These are phyloP conservation scores for Gastrophryne carolinensis DNA, from an alignment of 2,797 vertebrate species.

Conservation along the genomic window DNA sequence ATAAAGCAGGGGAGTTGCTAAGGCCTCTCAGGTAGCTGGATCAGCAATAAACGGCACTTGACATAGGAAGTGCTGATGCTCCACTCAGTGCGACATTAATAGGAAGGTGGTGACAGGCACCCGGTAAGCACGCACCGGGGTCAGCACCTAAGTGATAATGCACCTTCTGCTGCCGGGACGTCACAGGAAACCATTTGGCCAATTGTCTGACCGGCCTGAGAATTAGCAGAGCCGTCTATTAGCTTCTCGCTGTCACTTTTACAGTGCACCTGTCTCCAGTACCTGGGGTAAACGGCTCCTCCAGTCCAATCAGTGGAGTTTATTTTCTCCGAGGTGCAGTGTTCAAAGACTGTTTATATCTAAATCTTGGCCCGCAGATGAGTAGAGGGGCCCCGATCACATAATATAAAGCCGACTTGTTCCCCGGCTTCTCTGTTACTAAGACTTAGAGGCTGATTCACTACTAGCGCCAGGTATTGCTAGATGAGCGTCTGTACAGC, in stretches of 20 bases:
- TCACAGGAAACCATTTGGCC: conserved; percentile 51
- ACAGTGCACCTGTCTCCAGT: not conserved
- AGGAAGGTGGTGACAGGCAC: conserved; percentile 37
- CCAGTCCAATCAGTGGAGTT: conserved; percentile 4
- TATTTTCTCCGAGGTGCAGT: not conserved
- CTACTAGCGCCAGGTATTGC: too few relatives aligned
- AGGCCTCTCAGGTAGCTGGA: not conserved
- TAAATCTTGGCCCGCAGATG: conserved; percentile 12
- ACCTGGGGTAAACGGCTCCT: not conserved
- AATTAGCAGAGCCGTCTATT: not conserved
- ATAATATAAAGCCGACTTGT: not conserved
- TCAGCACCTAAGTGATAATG: conserved; percentile 54
- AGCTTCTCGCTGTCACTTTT: not conserved
- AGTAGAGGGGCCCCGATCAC: not conserved
- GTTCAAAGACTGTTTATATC: conserved; percentile 4
- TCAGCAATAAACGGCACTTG: conserved; percentile 14
- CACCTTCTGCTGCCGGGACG: conserved; percentile 18
- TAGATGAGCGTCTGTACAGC: too few relatives aligned
- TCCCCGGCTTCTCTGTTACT: not conserved
- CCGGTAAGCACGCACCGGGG: not conserved
- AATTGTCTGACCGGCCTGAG: too few relatives aligned
- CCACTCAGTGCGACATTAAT: conserved; percentile 16
- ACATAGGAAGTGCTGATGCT: conserved; percentile 20
- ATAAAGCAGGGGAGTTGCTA: not conserved
- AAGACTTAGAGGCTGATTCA: too few relatives aligned